phyloP scores from a whole-genome alignment of 2,888 invertebrate genomes.

The Cyclophora punctaria region DNA sequence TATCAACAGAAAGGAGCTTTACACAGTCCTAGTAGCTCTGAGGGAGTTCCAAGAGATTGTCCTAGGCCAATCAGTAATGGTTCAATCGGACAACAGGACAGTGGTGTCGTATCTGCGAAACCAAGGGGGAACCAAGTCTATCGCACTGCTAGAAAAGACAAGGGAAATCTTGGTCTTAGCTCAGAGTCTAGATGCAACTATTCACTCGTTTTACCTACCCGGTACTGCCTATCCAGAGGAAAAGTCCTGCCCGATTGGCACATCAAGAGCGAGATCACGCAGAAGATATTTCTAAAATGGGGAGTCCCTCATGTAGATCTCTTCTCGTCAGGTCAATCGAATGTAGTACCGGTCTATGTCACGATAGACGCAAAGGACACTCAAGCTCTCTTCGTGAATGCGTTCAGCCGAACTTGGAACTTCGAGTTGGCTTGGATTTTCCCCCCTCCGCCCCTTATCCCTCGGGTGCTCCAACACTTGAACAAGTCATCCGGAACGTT shows the following conservation, averaged over 20 bases:
- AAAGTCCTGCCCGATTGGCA: conserved; percentile 15
- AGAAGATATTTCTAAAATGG: conserved; percentile 9
- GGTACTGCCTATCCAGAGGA: conserved; percentile 18
- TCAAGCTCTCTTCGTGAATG: conserved; percentile 1
- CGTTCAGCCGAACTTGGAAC: conserved; percentile 3
- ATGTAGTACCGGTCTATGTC: conserved; percentile 1
- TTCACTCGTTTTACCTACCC: conserved; percentile 16
- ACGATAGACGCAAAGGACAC: conserved; percentile 2
- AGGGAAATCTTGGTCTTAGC: conserved; percentile 4
- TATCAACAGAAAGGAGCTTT: conserved; percentile 22
- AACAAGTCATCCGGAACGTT: conserved; percentile 10
- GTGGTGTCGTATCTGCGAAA: conserved; percentile 18
- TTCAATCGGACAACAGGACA: conserved; percentile 21
- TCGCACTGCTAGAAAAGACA: conserved; percentile 4
- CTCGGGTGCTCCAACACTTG: conserved; percentile 16
- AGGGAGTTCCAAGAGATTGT: not conserved
- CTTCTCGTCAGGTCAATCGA: conserved; percentile 1
- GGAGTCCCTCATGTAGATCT: conserved; percentile 10
- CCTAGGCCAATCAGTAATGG: conserved; percentile 1
- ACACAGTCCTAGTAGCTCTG: conserved; percentile 11
- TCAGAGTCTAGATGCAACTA: not conserved
- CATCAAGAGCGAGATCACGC: not conserved
- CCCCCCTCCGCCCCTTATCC: conserved; percentile 20
- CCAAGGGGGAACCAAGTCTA: conserved; percentile 15
- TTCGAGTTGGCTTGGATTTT: conserved; percentile 17